Evolutionary conservation across 2,888 invertebrate species (phyloP).

Genomic region (Pedicia rivosa): DNA sequence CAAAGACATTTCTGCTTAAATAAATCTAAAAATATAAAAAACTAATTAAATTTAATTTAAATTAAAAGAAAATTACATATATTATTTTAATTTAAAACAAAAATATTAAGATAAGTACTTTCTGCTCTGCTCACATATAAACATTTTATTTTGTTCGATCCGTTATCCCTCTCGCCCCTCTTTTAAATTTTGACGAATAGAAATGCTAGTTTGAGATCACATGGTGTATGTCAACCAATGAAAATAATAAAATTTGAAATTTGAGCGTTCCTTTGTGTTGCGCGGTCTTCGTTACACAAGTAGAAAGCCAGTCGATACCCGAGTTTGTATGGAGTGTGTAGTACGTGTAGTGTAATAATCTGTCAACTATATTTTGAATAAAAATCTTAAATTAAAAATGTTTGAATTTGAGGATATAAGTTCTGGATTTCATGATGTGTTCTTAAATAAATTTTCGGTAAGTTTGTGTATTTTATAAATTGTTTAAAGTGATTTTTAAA

Average conservation of each 20-base stretch:
- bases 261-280: slow-evolving; percentile 5
- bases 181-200: slow-evolving; percentile 9
- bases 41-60: slow-evolving; percentile 1
- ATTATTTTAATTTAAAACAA: no score
- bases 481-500: slow-evolving; percentile 1
- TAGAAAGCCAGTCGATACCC: slow-evolving; percentile 9
- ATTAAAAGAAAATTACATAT: no score
- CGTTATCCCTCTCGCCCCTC: slow-evolving; percentile 1
- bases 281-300: slow-evolving; percentile 3
- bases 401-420: slow-evolving; percentile 55
- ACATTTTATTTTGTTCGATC: not conserved
- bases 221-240: slow-evolving; percentile 2
- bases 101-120: no score
- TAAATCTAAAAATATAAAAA: not conserved
- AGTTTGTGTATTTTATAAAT: slow-evolving; percentile 27
- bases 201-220: slow-evolving; percentile 6
- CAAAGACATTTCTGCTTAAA: not conserved
- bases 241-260: not conserved
- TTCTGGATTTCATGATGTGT: slow-evolving; percentile 47
- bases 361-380: slow-evolving; percentile 2
- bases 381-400: slow-evolving; percentile 29
- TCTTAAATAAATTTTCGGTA: slow-evolving; percentile 49
- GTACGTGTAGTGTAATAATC: slow-evolving; percentile 9
- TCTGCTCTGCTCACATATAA: no score
- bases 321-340: slow-evolving; percentile 11